Evolutionary conservation across 2,888 invertebrate species (phyloP).

Genomic region (Eupithecia dodoneata): DNA sequence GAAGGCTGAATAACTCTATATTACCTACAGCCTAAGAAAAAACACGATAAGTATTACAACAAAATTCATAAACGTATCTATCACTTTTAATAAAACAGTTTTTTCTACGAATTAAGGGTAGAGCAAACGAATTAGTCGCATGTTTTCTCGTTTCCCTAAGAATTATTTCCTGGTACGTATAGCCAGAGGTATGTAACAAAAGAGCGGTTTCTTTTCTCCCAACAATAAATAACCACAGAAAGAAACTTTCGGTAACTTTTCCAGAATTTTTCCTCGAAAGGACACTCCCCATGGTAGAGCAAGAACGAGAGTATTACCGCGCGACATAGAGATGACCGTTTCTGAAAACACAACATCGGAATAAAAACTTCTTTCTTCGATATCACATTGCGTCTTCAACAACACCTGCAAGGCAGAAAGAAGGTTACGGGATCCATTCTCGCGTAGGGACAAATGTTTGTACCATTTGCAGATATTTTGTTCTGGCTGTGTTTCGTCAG

Average conservation of each 20-base stretch:
- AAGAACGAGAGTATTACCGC: neutral
- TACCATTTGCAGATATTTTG: too few species aligned
- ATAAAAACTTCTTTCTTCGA: neutral
- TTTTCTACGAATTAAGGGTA: too few species aligned
- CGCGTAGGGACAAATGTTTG: too few species aligned
- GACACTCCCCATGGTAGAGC: slow-evolving; percentile 24
- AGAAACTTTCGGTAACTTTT: slow-evolving; percentile 44
- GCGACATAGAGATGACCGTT: slow-evolving; percentile 14
- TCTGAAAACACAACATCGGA: neutral
- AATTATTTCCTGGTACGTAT: neutral
- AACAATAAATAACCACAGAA: slow-evolving; percentile 43
- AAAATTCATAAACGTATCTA: too few species aligned
- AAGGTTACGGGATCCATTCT: too few species aligned
- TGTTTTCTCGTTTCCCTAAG: neutral
- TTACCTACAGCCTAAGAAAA: too few species aligned
- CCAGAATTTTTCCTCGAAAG: slow-evolving; percentile 40
- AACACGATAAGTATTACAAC: too few species aligned
- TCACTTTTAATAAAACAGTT: too few species aligned
- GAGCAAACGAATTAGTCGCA: neutral
- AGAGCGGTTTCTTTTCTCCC: slow-evolving; percentile 26
- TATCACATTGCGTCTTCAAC: neutral
- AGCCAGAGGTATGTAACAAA: slow-evolving; percentile 9
- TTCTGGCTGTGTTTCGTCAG: too few species aligned
- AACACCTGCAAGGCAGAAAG: too few species aligned
- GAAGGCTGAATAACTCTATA: too few species aligned